phyloP scores from a whole-genome alignment of 2,888 invertebrate genomes.

The Drosophila ezoana region DNA sequence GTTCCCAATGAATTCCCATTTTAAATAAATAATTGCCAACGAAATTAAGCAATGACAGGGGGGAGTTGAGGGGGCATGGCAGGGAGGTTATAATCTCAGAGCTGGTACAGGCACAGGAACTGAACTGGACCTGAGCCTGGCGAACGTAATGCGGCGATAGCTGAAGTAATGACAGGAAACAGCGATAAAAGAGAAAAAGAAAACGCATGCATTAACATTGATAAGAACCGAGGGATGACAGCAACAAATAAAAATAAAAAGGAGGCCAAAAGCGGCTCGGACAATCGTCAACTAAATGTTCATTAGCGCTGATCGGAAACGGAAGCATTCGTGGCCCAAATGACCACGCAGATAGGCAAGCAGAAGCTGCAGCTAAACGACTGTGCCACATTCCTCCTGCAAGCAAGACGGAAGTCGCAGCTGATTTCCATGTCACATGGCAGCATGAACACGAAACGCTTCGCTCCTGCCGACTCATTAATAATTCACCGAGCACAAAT shows the following conservation, averaged over 20 bases:
- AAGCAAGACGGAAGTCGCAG: constrained; percentile 40
- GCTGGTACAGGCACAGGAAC: constrained; percentile 12
- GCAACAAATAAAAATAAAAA: constrained; percentile 15
- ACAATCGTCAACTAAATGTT: constrained; percentile 58
- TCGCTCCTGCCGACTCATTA: constrained; percentile 54
- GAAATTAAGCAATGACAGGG: constrained; percentile 69
- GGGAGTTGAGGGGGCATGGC: background rate
- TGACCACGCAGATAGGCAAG: constrained; percentile 35
- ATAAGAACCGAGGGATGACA: constrained; percentile 49
- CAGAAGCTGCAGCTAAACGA: constrained; percentile 10
- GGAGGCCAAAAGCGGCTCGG: constrained; percentile 3
- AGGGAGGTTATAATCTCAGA: constrained; percentile 49
- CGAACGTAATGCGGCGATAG: constrained; percentile 61
- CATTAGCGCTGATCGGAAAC: constrained; percentile 78
- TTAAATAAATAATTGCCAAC: constrained; percentile 78
- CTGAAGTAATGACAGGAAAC: constrained; percentile 74
- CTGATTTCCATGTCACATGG: constrained; percentile 62
- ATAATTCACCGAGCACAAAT: constrained; percentile 54
- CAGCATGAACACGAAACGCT: constrained; percentile 35
- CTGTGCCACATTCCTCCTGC: constrained; percentile 9
- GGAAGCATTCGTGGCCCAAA: constrained; percentile 56
- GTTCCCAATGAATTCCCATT: constrained; percentile 64
- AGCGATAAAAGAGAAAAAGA: constrained; percentile 62
- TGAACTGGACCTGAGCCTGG: constrained; percentile 27
- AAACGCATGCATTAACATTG: constrained; percentile 74